These are phyloP conservation scores for Druon quercuslanigerum DNA, from an alignment of 1,140 invertebrate genomes.

Conservation along the genomic window DNA sequence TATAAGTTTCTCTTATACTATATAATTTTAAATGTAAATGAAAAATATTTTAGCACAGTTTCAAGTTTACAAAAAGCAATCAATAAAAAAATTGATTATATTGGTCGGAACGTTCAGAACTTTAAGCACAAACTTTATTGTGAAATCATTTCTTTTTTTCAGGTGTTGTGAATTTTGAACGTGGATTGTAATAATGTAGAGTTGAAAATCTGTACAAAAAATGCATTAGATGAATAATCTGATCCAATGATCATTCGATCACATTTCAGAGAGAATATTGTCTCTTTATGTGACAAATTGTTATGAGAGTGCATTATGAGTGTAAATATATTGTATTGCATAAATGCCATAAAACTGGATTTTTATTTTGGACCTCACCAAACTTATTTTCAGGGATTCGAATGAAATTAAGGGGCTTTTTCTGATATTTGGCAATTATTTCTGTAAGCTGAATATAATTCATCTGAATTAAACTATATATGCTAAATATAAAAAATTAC, in stretches of 20 bases:
- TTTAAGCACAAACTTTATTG: background rate
- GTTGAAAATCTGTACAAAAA: slow-evolving; percentile 38
- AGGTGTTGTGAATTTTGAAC: background rate
- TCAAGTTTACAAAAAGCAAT: too few species aligned
- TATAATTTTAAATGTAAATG: too few species aligned
- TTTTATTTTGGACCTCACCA: background rate
- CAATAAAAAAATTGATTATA: too few species aligned
- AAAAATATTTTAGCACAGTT: too few species aligned
- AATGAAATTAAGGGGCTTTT: too few species aligned
- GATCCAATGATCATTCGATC: background rate
- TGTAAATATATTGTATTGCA: slow-evolving; percentile 46
- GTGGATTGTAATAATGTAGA: background rate
- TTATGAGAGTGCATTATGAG: slow-evolving; percentile 35
- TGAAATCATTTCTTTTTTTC: background rate
- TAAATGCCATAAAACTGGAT: slow-evolving; percentile 24
- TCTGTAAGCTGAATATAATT: too few species aligned
- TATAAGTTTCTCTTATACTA: too few species aligned
- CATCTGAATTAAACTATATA: too few species aligned
- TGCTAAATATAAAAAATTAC: too few species aligned
- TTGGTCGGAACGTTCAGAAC: too few species aligned
- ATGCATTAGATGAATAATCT: slow-evolving; percentile 36
- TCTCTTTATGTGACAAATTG: slow-evolving; percentile 36
- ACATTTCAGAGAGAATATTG: background rate
- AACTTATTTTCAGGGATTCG: background rate
- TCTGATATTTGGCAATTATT: too few species aligned